Conservation (phyloP, 2,113 vertebrate genomes). For the Actinemys pallida region DNA sequence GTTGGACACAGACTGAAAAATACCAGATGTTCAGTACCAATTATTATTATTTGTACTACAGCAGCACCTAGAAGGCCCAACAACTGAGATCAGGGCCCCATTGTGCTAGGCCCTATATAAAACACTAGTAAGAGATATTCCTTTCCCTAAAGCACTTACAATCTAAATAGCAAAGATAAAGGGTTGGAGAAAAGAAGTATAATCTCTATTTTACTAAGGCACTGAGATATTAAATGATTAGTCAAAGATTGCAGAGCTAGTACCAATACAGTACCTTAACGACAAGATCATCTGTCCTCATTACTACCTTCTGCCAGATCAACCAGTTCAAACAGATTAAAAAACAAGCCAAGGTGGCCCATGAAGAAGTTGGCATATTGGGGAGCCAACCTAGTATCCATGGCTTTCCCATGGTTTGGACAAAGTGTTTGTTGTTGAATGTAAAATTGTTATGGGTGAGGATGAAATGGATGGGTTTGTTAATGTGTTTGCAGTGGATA, state of each 20-base stretch:
- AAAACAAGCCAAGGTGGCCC: background rate
- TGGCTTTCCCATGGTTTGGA: background rate
- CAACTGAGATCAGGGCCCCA: background rate
- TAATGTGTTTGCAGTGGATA: background rate
- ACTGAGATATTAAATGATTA: background rate
- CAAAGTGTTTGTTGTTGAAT: background rate
- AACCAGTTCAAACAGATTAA: background rate
- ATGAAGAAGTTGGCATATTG: background rate
- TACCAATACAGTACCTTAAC: background rate
- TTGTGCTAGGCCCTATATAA: fast-evolving
- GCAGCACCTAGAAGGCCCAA: background rate
- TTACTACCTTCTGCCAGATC: background rate
- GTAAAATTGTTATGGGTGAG: background rate
- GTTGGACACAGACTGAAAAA: background rate
- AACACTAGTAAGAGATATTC: background rate
- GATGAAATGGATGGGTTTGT: background rate
- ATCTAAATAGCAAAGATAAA: background rate
- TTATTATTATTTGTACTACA: background rate
- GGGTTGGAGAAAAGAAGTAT: background rate
- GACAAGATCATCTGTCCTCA: background rate
- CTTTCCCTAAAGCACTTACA: background rate
- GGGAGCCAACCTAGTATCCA: background rate
- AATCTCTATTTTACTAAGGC: background rate
- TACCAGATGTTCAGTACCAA: background rate
- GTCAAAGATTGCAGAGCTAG: conserved; percentile 18